Evolutionary conservation across 2,113 vertebrate genomes (phyloP), one percentile per base, ranked within the genome.

Genomic region (Campylomormyrus tamandua): DNA sequence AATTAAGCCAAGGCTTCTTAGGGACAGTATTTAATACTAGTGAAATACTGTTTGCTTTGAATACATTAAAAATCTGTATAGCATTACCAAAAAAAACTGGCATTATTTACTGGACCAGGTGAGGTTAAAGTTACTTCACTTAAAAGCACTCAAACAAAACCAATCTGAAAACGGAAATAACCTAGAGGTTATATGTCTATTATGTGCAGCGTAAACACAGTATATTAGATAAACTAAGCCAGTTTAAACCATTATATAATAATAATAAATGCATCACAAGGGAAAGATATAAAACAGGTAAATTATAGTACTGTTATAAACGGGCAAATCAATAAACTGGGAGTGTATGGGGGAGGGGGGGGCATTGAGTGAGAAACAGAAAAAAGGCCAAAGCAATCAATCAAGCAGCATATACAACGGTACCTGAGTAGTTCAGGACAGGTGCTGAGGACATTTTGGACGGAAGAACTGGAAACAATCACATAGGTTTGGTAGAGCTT

Each of bases 371-470:
- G 21, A 52, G 27, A 3, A 77, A 52, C n/a, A 11, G 17, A 77
- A 27, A 80, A 48, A 45, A 17, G 91, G 56, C 49, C 89, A 45
- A 24, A 80, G 90, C 90, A 77, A 87, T 80, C 87, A 80, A 77
- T 80, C 31, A 80, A 66, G 89, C 77, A 52, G 66, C 77, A 52
- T 35, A 46, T 53, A 84, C 24, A 52, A 91, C 94, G 83, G 93
- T 99, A 99, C 98, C 98, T 99, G 94, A 95, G 83, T 93, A 95
- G 95, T 96, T 97, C 95, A 99, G 96, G 93, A 94, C 96, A 91
- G 97, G 97, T 89, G 97, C 97, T 88, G 98, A 98, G 92, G 97
- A 96, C 92, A 96, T 97, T 98, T 98, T 98, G 97, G 95, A 96
- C 94, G 97, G 97, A 92, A 97, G 96, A 97, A 97, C 98, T 99